phyloP scores from a whole-genome alignment of 1,140 invertebrate species.

The Muscidifurax raptorellus region DNA sequence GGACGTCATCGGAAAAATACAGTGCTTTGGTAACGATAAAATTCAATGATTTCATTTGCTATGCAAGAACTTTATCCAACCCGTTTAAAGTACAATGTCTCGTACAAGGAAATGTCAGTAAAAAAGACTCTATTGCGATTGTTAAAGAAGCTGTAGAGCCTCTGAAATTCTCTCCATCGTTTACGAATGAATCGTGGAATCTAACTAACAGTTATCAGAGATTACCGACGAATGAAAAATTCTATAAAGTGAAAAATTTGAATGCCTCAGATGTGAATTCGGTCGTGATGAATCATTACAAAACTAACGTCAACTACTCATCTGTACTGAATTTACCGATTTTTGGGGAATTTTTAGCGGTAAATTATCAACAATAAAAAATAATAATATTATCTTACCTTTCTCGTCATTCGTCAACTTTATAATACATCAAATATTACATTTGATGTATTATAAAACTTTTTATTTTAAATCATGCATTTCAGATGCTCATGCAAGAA shows the following conservation, averaged over 20 bases:
- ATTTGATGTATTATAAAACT: too few relatives aligned
- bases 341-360: conserved; percentile 86
- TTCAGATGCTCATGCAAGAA: conserved; percentile 86
- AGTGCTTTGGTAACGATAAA: conserved; percentile 79
- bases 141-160: conserved; percentile 64
- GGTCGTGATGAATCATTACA: conserved; percentile 93
- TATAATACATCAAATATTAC: too few relatives aligned
- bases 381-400: too few relatives aligned
- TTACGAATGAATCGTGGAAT: conserved; percentile 56
- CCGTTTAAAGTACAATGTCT: conserved; percentile 82
- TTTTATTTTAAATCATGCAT: conserved; percentile 36
- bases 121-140: conserved; percentile 78
- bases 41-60: conserved; percentile 78
- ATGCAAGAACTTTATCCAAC: conserved; percentile 77
- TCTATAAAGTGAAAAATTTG: conserved; percentile 81
- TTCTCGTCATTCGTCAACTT: too few relatives aligned
- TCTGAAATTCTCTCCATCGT: conserved; percentile 60
- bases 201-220: conserved; percentile 77
- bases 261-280: conserved; percentile 88
- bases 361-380: conserved; percentile 62
- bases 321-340: conserved; percentile 80
- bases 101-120: conserved; percentile 85
- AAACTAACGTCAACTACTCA: conserved; percentile 79
- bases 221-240: conserved; percentile 78
- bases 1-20: conserved; percentile 81